Conservation (phyloP, 2,797 vertebrate species). For the Gambusia yucatana region DNA sequence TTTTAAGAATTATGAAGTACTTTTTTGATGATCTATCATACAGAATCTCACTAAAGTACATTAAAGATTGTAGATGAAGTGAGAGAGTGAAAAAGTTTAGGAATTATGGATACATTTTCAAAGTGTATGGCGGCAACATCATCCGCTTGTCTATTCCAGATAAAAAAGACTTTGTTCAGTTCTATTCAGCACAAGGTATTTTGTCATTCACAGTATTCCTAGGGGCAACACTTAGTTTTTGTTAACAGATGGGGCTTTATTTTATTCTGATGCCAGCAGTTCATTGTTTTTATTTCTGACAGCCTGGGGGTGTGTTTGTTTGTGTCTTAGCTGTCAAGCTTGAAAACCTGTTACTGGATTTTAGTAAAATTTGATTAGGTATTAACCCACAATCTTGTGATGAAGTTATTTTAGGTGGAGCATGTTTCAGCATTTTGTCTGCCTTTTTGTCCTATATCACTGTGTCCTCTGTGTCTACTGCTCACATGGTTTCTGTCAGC, state of each 20-base stretch:
- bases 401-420: neutral
- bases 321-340: slow-evolving; percentile 12
- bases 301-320: neutral
- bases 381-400: neutral
- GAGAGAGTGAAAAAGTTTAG: neutral
- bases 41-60: neutral
- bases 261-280: neutral
- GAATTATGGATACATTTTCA: neutral
- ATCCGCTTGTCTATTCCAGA: neutral
- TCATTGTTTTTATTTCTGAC: neutral
- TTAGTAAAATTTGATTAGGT: neutral
- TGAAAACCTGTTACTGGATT: neutral
- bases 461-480: neutral
- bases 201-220: neutral
- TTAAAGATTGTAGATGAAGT: neutral
- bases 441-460: neutral
- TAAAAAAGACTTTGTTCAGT: neutral
- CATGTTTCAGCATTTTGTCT: neutral
- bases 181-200: neutral
- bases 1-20: neutral
- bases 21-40: neutral
- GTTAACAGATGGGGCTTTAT: neutral
- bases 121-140: neutral
- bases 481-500: neutral
- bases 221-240: neutral